phyloP scores from a whole-genome alignment of 1,140 invertebrate genomes.

The Lysiphlebus fabarum region DNA sequence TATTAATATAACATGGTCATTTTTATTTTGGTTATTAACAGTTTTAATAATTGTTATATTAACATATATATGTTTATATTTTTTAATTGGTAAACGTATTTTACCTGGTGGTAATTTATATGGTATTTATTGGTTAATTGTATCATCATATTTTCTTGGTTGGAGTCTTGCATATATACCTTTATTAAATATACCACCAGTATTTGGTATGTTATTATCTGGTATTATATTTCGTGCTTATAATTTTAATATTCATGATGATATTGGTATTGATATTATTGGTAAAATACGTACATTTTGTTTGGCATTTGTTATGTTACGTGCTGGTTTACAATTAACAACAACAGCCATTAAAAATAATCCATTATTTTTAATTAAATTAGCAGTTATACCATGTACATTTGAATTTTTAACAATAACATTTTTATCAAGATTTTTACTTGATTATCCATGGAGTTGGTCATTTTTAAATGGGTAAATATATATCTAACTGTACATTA shows the following conservation, averaged over 20 bases:
- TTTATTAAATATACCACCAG: constrained; percentile 42
- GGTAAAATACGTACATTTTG: constrained; percentile 45
- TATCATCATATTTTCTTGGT: constrained; percentile 40
- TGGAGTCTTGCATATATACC: constrained; percentile 42
- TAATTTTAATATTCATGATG: constrained; percentile 37
- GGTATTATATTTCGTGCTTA: constrained; percentile 45
- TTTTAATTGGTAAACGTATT: constrained; percentile 36
- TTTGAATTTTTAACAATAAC: constrained; percentile 36
- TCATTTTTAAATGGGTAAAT: constrained; percentile 44
- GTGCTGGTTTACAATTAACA: constrained; percentile 44
- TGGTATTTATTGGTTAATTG: constrained; percentile 36
- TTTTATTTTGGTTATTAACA: constrained; percentile 35
- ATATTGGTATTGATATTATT: constrained; percentile 31
- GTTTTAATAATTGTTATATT: constrained; percentile 21
- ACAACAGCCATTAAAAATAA: constrained; percentile 37
- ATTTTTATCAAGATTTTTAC: constrained; percentile 33
- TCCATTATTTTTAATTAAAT: constrained; percentile 34
- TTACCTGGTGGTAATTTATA: constrained; percentile 38
- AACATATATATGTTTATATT: constrained; percentile 35
- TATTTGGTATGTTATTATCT: constrained; percentile 49
- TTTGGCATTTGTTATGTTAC: constrained; percentile 44
- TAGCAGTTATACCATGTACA: constrained; percentile 44
- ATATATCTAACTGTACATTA: not conserved
- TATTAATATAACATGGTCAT: constrained; percentile 36
- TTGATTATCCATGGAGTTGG: constrained; percentile 45